Conservation (phyloP, 2,888 invertebrate species). For the Thecocarcelia acutangulata region DNA sequence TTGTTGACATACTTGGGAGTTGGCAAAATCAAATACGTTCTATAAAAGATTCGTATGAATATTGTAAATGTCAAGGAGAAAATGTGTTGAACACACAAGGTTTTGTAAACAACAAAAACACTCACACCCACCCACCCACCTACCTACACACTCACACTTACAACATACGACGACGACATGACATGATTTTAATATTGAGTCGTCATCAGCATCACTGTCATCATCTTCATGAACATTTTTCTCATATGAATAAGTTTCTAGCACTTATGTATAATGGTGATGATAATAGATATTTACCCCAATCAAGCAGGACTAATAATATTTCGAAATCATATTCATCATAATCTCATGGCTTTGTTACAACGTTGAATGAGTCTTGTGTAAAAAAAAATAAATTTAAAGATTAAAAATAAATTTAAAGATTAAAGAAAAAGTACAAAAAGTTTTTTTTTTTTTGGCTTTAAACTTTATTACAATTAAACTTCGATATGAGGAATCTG, state of each 20-base stretch:
- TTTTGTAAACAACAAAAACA: slow-evolving; percentile 16
- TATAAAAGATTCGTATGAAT: not conserved
- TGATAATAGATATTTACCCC: slow-evolving; percentile 16
- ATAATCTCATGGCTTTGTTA: not conserved
- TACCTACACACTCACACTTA: not conserved
- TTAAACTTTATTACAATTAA: too few species aligned
- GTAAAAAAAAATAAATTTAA: too few species aligned
- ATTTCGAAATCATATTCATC: slow-evolving; percentile 16
- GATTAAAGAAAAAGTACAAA: too few species aligned
- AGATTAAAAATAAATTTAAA: not conserved
- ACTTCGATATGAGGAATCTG: too few species aligned
- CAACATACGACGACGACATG: slow-evolving; percentile 28
- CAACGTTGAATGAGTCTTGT: not conserved
- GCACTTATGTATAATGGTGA: not conserved
- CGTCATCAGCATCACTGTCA: slow-evolving; percentile 33
- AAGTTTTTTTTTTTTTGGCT: too few species aligned
- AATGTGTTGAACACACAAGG: slow-evolving; percentile 12
- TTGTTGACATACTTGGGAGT: slow-evolving; percentile 18
- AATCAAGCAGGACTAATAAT: slow-evolving; percentile 24
- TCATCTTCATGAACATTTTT: not conserved
- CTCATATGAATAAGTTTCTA: slow-evolving; percentile 4
- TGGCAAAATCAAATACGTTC: not conserved
- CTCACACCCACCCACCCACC: slow-evolving; percentile 11
- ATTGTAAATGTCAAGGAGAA: slow-evolving; percentile 36
- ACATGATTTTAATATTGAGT: slow-evolving; percentile 57